A percentile compares a stretch with the other conserved stretches of the same genome.
Evolutionary conservation across 2,888 invertebrate genomes (phyloP).

Genomic region (Macaria liturata): DNA sequence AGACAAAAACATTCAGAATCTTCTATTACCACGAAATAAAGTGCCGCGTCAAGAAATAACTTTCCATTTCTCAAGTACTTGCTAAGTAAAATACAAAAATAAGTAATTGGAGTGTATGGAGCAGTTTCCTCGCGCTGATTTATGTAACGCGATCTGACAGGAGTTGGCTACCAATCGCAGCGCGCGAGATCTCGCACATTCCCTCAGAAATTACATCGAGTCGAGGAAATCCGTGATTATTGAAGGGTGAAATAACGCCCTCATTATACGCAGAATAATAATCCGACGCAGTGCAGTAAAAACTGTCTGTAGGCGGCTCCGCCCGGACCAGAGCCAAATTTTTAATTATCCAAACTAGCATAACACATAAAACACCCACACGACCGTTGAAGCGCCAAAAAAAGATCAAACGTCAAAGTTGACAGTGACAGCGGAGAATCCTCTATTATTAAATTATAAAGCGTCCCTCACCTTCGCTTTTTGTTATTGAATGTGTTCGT

Average conservation of each 20-base stretch:
- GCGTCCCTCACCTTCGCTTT: constrained; percentile 66
- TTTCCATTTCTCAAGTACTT: too few relatives aligned
- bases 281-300: constrained; percentile 61
- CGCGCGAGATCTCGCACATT: constrained; percentile 33
- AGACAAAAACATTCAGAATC: too few relatives aligned
- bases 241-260: constrained; percentile 49
- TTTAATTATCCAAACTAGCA: constrained; percentile 62
- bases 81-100: background rate
- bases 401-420: constrained; percentile 50
- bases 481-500: constrained; percentile 71
- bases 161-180: constrained; percentile 32
- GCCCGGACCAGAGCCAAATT: constrained; percentile 49
- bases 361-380: constrained; percentile 43
- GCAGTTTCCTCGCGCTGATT: constrained; percentile 10
- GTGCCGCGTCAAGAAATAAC: too few relatives aligned
- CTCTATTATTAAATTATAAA: constrained; percentile 73
- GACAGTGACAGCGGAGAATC: constrained; percentile 55
- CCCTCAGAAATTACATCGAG: constrained; percentile 34
- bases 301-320: constrained; percentile 22
- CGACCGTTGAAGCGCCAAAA: constrained; percentile 14
- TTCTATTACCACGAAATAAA: too few relatives aligned
- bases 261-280: constrained; percentile 51
- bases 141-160: constrained; percentile 11
- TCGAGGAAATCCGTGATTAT: constrained; percentile 35
- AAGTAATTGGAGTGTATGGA: constrained; percentile 1